phyloP scores from a whole-genome alignment of 1,140 invertebrate genomes.

The Lepeophtheirus salmonis region DNA sequence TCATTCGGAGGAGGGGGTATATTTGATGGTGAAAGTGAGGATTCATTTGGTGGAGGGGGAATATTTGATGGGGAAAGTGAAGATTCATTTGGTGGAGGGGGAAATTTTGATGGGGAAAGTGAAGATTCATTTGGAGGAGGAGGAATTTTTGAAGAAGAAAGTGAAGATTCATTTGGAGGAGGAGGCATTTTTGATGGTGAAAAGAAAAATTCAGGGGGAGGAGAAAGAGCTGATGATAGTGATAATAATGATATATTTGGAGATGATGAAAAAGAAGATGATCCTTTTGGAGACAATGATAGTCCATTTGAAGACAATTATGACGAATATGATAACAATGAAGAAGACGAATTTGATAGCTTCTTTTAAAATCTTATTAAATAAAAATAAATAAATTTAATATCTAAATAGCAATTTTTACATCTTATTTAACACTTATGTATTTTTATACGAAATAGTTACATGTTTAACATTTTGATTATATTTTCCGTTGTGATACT shows the following conservation, averaged over 20 bases:
- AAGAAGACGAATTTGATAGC: too few species aligned
- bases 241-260: neutral
- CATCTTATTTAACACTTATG: too few species aligned
- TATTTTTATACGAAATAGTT: too few species aligned
- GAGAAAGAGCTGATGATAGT: neutral
- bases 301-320: neutral
- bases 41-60: neutral
- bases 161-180: neutral
- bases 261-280: neutral
- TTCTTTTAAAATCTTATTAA: too few species aligned
- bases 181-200: neutral
- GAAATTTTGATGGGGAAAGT: neutral
- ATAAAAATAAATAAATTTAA: too few species aligned
- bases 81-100: neutral
- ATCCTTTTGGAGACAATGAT: neutral
- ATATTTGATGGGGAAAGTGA: neutral
- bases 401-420: too few species aligned
- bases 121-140: neutral
- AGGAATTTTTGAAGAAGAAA: neutral
- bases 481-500: too few species aligned
- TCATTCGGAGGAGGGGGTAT: neutral
- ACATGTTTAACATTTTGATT: too few species aligned
- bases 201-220: too few species aligned
- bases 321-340: neutral
- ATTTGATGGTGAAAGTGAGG: neutral